These are phyloP conservation scores for Haliclystus octoradiatus DNA, from an alignment of 30 jellyfish, hydroid and myxozoan genomes.

Conservation along the genomic window DNA sequence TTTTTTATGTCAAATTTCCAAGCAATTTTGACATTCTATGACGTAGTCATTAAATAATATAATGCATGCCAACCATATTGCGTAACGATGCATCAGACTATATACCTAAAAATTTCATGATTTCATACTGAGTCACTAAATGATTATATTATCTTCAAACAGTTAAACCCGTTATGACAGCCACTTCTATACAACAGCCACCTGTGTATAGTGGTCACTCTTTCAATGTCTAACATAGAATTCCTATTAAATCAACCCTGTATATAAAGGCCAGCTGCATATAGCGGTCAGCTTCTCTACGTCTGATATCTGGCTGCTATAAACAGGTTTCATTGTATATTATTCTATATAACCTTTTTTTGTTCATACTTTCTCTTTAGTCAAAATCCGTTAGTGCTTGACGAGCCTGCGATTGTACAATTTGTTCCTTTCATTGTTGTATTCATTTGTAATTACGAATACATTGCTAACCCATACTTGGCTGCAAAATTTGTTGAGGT, in stretches of 20 bases:
- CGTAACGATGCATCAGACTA: not conserved
- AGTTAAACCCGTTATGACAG: too few species aligned
- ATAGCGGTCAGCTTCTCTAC: not conserved
- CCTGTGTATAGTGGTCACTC: too few species aligned
- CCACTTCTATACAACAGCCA: too few species aligned
- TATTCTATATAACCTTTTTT: not conserved
- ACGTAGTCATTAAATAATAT: too few species aligned
- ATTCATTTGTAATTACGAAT: conserved; percentile 59
- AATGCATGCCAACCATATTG: too few species aligned
- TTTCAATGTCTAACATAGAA: too few species aligned
- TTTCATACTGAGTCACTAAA: not conserved
- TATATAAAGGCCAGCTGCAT: too few species aligned
- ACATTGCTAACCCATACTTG: conserved; percentile 87
- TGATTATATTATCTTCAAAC: too few species aligned
- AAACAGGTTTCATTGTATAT: too few species aligned
- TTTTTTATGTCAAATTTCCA: not conserved
- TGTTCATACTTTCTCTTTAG: conserved; percentile 21
- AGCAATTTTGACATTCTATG: too few species aligned
- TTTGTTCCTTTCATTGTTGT: conserved; percentile 71
- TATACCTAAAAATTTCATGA: not conserved
- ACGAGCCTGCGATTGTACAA: conserved; percentile 53
- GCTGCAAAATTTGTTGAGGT: conserved; percentile 92
- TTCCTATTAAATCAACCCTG: too few species aligned
- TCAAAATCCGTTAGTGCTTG: conserved; percentile 74
- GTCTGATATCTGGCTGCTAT: too few species aligned